These are phyloP conservation scores for Atta colombica DNA, from an alignment of 1,140 invertebrate species.

Conservation along the genomic window DNA sequence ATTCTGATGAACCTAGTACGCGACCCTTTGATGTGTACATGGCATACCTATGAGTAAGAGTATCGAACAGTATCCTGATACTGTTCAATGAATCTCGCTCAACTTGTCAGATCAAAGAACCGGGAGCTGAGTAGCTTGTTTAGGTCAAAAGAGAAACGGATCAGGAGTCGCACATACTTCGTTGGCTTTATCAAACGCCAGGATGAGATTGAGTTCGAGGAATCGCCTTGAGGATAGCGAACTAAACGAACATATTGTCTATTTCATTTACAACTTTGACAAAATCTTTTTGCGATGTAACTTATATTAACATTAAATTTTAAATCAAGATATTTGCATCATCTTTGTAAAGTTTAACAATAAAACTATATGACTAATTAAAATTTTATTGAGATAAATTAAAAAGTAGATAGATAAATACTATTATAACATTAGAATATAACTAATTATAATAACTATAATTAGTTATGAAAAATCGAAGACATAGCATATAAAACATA, in stretches of 20 bases:
- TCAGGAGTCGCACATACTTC: slow-evolving; percentile 44
- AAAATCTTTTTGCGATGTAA: neutral
- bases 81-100: slow-evolving; percentile 55
- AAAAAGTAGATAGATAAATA: neutral
- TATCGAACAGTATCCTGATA: slow-evolving; percentile 40
- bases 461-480: neutral
- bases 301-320: neutral
- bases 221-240: neutral
- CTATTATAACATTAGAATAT: neutral
- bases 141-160: slow-evolving; percentile 45
- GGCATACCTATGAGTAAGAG: slow-evolving; percentile 32
- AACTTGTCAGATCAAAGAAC: slow-evolving; percentile 53
- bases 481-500: neutral
- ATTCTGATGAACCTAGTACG: slow-evolving; percentile 60
- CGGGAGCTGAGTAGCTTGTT: slow-evolving; percentile 30
- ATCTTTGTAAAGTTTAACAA: neutral
- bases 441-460: neutral
- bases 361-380: neutral
- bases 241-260: neutral
- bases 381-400: slow-evolving; percentile 3
- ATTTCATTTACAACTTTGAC: neutral
- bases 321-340: slow-evolving; percentile 12
- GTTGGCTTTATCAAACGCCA: slow-evolving; percentile 13
- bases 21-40: slow-evolving; percentile 47
- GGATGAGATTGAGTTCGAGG: slow-evolving; percentile 7